A percentile compares a stretch with the other conserved stretches of the same genome.
These are phyloP conservation scores for Umimayanthus kanabou DNA, from an alignment of 92 coral and sea anemone genomes.

Conservation along the genomic window DNA sequence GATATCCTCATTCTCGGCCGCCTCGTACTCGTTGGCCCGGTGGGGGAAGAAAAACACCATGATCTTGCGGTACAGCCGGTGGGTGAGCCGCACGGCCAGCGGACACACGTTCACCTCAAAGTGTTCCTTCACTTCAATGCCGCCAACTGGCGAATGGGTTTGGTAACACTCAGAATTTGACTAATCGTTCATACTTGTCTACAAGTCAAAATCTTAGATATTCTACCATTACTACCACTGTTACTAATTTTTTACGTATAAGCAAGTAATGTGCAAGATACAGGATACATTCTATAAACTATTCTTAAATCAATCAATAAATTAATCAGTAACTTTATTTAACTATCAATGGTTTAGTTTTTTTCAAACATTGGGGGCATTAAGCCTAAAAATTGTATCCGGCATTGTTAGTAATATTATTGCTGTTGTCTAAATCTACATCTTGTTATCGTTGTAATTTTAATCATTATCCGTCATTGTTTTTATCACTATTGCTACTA, in stretches of 20 bases:
- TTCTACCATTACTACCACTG: not conserved
- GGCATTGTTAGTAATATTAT: no score
- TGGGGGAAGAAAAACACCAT: constrained; percentile 98
- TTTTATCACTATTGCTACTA: no score
- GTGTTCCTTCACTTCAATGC: constrained; percentile 97
- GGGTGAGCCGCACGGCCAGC: constrained; percentile 86
- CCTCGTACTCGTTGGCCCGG: constrained; percentile 90
- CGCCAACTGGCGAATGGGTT: constrained; percentile 71
- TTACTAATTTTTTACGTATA: not conserved
- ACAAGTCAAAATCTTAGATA: not conserved
- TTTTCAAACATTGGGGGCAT: no score
- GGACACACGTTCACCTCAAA: constrained; percentile 99
- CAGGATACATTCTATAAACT: not conserved
- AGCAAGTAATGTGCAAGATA: no score
- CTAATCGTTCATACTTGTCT: no score
- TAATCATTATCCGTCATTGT: no score
- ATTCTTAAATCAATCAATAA: no score
- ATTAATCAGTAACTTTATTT: no score
- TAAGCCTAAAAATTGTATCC: no score
- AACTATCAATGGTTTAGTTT: no score
- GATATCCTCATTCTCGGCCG: constrained; percentile 72
- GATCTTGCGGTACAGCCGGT: constrained; percentile 82
- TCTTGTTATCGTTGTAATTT: no score
- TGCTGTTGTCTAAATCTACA: no score
- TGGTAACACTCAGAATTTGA: not conserved